These are phyloP conservation scores for Parnassius orleans DNA, from an alignment of 2,888 invertebrate genomes.

Conservation along the genomic window DNA sequence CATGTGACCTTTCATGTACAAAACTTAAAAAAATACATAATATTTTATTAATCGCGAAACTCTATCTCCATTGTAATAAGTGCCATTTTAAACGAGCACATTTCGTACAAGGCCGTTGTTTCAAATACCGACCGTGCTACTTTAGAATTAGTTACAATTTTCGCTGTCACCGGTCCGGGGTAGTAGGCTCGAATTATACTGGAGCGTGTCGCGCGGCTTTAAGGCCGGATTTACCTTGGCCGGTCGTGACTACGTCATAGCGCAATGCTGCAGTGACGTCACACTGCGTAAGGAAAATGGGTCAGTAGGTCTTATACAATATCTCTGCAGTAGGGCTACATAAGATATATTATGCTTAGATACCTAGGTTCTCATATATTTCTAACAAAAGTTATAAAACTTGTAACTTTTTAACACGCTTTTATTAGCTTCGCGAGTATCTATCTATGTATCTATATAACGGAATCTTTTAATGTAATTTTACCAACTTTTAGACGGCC, in stretches of 20 bases:
- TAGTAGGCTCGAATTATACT: slow-evolving; percentile 6
- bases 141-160: slow-evolving; percentile 26
- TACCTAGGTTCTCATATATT: no score
- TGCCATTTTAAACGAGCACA: not conserved
- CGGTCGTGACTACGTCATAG: slow-evolving; percentile 41
- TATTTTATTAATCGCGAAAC: slow-evolving; percentile 3
- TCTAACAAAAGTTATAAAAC: no score
- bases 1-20: slow-evolving; percentile 1
- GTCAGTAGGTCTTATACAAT: slow-evolving; percentile 17
- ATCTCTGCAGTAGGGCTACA: slow-evolving; percentile 13
- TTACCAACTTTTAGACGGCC: no score
- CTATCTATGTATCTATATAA: no score
- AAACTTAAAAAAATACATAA: slow-evolving; percentile 4
- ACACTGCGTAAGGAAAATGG: slow-evolving; percentile 52
- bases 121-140: not conserved
- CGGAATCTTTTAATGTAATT: no score
- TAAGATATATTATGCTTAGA: slow-evolving; percentile 1
- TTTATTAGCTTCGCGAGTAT: no score
- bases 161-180: slow-evolving; percentile 5
- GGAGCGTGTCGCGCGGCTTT: slow-evolving; percentile 18
- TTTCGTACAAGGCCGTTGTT: not conserved
- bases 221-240: slow-evolving; percentile 42
- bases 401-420: no score
- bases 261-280: slow-evolving; percentile 67
- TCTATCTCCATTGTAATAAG: not conserved